Percentiles rank a stretch among this genome's conserved stretches.
Evolutionary conservation across 2,888 invertebrate genomes (phyloP).

Genomic region (Acleris holmiana): DNA sequence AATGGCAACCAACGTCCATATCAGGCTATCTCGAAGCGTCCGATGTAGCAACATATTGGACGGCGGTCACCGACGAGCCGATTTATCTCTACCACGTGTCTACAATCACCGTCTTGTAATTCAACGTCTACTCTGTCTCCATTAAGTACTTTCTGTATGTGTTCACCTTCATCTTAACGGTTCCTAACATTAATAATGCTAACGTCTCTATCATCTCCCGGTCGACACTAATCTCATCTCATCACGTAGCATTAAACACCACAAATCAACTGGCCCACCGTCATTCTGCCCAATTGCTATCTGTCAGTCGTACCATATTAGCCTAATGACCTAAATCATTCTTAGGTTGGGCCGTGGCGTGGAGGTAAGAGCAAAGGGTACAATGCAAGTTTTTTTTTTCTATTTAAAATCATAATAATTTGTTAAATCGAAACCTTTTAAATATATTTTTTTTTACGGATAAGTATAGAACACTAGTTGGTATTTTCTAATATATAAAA

Average conservation of each 20-base stretch:
- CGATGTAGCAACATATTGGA: constrained; percentile 21
- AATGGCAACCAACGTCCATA: constrained; percentile 12
- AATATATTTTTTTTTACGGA: neutral
- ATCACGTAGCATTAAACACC: constrained; percentile 7
- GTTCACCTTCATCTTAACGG: constrained; percentile 21
- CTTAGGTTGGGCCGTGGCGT: neutral
- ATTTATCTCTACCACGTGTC: constrained; percentile 30
- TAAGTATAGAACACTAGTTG: no score
- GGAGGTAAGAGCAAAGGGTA: no score
- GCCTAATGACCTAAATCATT: neutral
- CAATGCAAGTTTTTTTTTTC: no score
- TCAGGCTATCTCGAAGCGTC: constrained; percentile 17
- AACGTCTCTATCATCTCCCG: constrained; percentile 20
- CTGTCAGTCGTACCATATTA: neutral
- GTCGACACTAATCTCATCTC: constrained; percentile 1
- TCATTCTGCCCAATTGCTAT: neutral
- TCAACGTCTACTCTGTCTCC: constrained; percentile 28
- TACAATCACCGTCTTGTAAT: constrained; percentile 25
- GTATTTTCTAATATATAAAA: no score
- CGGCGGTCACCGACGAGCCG: constrained; percentile 22
- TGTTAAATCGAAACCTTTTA: no score
- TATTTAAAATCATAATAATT: no score
- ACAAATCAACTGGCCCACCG: constrained; percentile 3
- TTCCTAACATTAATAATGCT: neutral
- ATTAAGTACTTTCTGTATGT: constrained; percentile 14